Evolutionary conservation across 2,113 vertebrate species (phyloP).

Genomic region (Perca fluviatilis): DNA sequence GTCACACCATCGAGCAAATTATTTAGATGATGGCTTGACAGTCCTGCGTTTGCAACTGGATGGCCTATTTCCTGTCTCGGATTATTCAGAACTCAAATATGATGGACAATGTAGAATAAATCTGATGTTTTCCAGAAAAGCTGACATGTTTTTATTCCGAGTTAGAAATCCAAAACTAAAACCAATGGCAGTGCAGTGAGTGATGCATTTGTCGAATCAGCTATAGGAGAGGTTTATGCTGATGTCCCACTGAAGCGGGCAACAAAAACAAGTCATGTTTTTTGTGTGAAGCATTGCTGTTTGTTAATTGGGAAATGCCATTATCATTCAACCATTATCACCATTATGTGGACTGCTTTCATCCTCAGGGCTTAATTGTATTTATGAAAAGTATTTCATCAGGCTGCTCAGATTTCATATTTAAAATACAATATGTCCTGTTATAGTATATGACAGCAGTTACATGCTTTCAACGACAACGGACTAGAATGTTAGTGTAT

Average conservation of each 20-base stretch:
- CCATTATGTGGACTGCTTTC: not conserved
- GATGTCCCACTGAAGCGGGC: not conserved
- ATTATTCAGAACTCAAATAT: constrained; percentile 19
- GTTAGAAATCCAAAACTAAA: constrained; percentile 23
- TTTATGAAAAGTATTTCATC: not conserved
- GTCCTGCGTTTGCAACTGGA: constrained; percentile 6
- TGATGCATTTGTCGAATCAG: constrained; percentile 2
- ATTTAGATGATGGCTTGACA: constrained; percentile 24
- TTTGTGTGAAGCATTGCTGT: not conserved
- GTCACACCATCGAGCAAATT: constrained; percentile 5
- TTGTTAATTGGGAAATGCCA: not conserved
- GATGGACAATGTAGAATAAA: constrained; percentile 19
- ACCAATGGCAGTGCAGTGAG: not conserved
- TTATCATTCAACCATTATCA: not conserved
- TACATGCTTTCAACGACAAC: not conserved
- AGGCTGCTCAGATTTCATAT: not conserved
- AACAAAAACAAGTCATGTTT: not conserved
- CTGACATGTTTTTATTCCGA: not conserved
- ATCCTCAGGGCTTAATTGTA: not conserved
- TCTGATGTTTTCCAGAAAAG: constrained; percentile 14
- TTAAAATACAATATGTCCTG: not conserved
- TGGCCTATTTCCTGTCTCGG: not conserved
- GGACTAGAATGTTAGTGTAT: not conserved
- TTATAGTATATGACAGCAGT: not conserved
- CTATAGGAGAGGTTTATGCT: not conserved